Conservation (phyloP, 2,888 invertebrate genomes). For the Andrena camellia region DNA sequence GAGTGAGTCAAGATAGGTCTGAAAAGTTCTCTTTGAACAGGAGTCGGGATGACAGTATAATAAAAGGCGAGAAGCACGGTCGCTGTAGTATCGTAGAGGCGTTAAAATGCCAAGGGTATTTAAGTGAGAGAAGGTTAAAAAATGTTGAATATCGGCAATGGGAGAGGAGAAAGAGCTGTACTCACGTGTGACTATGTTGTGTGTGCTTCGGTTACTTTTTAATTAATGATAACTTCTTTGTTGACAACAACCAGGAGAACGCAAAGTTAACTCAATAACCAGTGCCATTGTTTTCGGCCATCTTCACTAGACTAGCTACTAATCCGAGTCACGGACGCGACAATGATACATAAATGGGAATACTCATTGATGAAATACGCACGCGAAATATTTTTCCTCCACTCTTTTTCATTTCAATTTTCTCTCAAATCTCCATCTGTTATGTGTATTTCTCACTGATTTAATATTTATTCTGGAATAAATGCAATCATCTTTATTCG, state of each 20-base stretch:
- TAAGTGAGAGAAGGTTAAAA: slow-evolving; percentile 45
- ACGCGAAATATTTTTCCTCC: not conserved
- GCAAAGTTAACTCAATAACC: slow-evolving; percentile 76
- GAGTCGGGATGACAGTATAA: slow-evolving; percentile 65
- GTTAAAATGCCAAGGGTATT: slow-evolving; percentile 36
- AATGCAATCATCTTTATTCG: not conserved
- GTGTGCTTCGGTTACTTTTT: slow-evolving; percentile 52
- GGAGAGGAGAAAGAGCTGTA: slow-evolving; percentile 32
- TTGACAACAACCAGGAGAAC: slow-evolving; percentile 76
- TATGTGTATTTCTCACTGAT: not conserved
- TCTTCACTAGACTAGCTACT: slow-evolving; percentile 80
- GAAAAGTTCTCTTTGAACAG: slow-evolving; percentile 12
- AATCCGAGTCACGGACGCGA: slow-evolving; percentile 55
- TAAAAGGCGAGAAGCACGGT: slow-evolving; percentile 63
- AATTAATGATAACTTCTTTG: slow-evolving; percentile 74
- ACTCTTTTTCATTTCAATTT: slow-evolving; percentile 1
- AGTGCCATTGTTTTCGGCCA: slow-evolving; percentile 82
- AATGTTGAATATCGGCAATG: not conserved
- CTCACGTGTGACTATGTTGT: slow-evolving; percentile 64
- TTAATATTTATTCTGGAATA: not conserved
- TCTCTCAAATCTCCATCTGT: not conserved
- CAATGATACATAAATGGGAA: slow-evolving; percentile 49
- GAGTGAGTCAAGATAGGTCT: not conserved
- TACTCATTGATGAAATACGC: slow-evolving; percentile 30
- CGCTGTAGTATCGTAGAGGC: slow-evolving; percentile 53